Conservation (phyloP, 2,113 vertebrate genomes). For the Caloenas nicobarica region DNA sequence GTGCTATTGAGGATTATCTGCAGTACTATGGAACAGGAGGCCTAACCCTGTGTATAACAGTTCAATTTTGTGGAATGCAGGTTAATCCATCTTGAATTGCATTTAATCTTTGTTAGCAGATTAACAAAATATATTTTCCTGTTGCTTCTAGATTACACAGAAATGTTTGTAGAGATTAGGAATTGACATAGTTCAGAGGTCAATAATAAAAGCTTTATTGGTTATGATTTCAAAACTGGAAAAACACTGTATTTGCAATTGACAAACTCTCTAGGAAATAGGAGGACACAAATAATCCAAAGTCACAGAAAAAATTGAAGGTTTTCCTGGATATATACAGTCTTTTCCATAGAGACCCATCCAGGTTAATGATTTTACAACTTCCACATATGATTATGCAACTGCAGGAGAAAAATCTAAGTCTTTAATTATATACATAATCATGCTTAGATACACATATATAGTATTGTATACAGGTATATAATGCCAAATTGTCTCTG, state of each 20-base stretch:
- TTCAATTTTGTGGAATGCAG: conserved; percentile 19
- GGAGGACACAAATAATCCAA: not conserved
- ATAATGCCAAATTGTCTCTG: not conserved
- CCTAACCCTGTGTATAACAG: not conserved
- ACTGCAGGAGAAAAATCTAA: not conserved
- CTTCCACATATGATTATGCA: not conserved
- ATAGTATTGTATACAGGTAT: not conserved
- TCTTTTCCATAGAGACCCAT: not conserved
- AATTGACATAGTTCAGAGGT: not conserved
- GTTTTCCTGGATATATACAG: not conserved
- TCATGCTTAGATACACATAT: not conserved
- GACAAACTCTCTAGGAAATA: not conserved
- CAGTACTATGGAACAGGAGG: not conserved
- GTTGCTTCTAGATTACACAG: conserved; percentile 44
- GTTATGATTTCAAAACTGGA: not conserved
- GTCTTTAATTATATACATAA: not conserved
- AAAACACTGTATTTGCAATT: not conserved
- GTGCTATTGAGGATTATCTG: not conserved
- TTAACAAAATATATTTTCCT: conserved; percentile 40
- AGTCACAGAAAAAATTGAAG: not conserved
- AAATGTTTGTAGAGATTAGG: conserved; percentile 17
- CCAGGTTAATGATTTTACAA: not conserved
- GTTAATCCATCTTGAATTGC: conserved; percentile 44
- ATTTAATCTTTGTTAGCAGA: conserved; percentile 49
- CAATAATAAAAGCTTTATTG: conserved; percentile 27